Conservation (phyloP, 2,797 vertebrate genomes). For the Mormyrops boulengeri region DNA sequence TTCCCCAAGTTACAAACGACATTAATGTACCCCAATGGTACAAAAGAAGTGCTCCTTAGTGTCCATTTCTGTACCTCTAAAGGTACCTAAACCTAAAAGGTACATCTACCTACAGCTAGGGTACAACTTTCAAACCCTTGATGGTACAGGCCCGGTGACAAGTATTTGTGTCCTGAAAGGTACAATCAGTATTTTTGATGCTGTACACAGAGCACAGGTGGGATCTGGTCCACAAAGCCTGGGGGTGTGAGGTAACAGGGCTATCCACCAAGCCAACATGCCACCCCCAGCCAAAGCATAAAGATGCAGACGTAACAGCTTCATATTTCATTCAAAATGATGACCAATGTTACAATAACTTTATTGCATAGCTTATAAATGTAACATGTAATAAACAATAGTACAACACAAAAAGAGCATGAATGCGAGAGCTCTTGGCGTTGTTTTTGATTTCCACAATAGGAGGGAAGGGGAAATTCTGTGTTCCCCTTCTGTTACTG, state of each 20-base stretch:
- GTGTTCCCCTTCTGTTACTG: neutral
- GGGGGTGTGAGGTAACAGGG: neutral
- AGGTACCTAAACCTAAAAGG: no score
- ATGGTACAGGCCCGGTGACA: neutral
- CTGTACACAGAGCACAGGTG: neutral
- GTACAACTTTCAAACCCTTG: neutral
- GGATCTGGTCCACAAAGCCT: neutral
- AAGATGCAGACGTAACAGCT: neutral
- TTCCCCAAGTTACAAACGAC: neutral
- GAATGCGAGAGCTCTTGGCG: neutral
- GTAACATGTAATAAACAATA: neutral
- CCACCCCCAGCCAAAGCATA: neutral
- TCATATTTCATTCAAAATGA: neutral
- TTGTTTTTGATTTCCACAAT: neutral
- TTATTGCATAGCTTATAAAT: neutral
- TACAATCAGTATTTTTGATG: neutral
- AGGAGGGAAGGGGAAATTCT: neutral
- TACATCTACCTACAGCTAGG: no score
- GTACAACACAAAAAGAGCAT: neutral
- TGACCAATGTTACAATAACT: neutral
- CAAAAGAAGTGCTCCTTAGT: neutral
- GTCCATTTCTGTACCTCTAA: no score
- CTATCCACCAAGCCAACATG: neutral
- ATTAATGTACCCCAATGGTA: neutral
- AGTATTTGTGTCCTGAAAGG: neutral